These are phyloP conservation scores for Betta splendens DNA, from an alignment of 2,797 vertebrate species.

Conservation along the genomic window DNA sequence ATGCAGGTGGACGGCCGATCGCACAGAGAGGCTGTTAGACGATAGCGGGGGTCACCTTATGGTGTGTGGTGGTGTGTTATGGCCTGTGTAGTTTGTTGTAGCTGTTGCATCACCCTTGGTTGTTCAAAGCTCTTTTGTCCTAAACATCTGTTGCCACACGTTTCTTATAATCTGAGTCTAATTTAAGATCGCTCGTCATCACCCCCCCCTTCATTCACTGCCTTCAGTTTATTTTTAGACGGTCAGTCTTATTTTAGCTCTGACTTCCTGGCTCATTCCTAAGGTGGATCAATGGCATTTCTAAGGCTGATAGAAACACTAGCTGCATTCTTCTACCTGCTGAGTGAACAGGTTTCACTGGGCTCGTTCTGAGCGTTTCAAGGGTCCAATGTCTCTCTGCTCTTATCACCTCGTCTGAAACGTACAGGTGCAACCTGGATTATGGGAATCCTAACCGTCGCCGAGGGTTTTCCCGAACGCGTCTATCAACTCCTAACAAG, in stretches of 20 bases:
- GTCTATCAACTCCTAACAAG: conserved; percentile 46
- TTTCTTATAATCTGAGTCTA: conserved; percentile 2
- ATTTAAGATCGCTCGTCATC: background rate
- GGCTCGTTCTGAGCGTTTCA: conserved; percentile 7
- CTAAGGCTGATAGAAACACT: background rate
- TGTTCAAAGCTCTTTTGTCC: background rate
- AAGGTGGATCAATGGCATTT: background rate
- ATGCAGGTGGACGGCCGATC: conserved; percentile 10
- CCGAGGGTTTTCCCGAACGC: conserved; percentile 78
- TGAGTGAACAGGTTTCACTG: conserved; percentile 20
- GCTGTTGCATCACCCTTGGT: background rate
- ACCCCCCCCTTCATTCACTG: background rate
- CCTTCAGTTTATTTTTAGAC: conserved; percentile 38
- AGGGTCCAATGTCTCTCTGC: conserved; percentile 51
- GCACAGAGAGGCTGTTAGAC: background rate
- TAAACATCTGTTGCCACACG: background rate
- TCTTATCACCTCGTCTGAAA: conserved; percentile 60
- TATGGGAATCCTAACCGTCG: conserved; percentile 74
- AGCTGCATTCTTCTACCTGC: too few relatives aligned
- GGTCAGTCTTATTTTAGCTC: conserved; percentile 28
- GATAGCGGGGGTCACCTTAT: too few relatives aligned
- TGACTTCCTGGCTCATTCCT: background rate
- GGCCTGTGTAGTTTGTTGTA: background rate
- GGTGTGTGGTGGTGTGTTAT: too few relatives aligned
- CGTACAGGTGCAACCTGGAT: conserved; percentile 76